Percentiles rank a stretch among this genome's conserved stretches.
phyloP scores from a whole-genome alignment of 2,113 vertebrate genomes.

The Zosterops pallidus region DNA sequence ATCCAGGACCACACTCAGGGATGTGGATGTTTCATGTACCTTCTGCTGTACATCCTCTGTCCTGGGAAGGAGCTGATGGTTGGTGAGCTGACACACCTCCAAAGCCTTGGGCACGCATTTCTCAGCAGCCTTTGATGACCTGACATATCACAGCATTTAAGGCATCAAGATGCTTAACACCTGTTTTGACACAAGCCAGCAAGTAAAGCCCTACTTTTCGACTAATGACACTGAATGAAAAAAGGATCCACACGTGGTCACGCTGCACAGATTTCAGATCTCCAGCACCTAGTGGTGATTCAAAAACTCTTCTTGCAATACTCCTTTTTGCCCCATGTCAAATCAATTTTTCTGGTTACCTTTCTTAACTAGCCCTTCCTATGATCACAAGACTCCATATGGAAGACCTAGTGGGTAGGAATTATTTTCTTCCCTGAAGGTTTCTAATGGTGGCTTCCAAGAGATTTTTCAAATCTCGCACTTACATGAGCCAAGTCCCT shows the following conservation, averaged over 20 bases:
- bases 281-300: not conserved
- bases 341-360: not conserved
- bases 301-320: not conserved
- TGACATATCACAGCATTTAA: not conserved
- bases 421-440: not conserved
- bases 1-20: not conserved
- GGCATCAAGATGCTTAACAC: not conserved
- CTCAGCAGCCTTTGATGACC: not conserved
- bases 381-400: not conserved
- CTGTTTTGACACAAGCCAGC: not conserved
- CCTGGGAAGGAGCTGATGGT: not conserved
- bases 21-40: not conserved
- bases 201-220: not conserved
- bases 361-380: not conserved
- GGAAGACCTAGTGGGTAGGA: not conserved
- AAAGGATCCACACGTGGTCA: not conserved
- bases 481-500: not conserved
- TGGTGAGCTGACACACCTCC: not conserved
- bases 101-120: not conserved
- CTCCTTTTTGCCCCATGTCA: not conserved
- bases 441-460: not conserved
- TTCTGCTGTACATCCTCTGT: not conserved
- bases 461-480: not conserved
- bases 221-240: not conserved
- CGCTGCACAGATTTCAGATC: not conserved